Conservation (phyloP, 1,140 invertebrate genomes). For the Brachionus rubens region DNA sequence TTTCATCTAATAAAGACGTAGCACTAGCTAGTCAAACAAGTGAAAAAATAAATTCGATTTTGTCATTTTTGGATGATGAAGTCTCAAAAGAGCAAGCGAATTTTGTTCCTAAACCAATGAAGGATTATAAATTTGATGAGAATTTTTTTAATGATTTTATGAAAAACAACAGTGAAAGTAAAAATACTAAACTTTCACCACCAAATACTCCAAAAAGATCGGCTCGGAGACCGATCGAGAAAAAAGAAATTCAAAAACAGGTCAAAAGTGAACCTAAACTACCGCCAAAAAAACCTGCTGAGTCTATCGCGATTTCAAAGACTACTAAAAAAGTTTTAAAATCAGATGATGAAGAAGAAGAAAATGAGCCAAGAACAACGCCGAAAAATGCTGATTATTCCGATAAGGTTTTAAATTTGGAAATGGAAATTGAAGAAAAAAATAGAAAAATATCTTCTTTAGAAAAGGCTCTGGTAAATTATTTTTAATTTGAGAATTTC, state of each 20-base stretch:
- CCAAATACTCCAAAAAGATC: not conserved
- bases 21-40: constrained; percentile 3
- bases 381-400: not conserved
- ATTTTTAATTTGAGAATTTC: not conserved
- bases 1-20: constrained; percentile 27
- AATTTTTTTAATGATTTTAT: constrained; percentile 9
- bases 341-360: not conserved
- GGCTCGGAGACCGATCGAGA: not conserved
- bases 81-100: not conserved
- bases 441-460: constrained; percentile 56
- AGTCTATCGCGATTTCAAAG: not conserved
- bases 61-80: constrained; percentile 29
- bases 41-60: constrained; percentile 28
- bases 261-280: constrained; percentile 1
- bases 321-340: not conserved
- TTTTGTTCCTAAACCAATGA: constrained; percentile 21
- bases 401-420: constrained; percentile 54
- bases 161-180: not conserved
- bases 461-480: constrained; percentile 58
- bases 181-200: not conserved
- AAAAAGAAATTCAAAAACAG: not conserved
- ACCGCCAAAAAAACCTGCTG: not conserved
- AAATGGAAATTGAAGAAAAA: constrained; percentile 59
- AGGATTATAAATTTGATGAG: constrained; percentile 19
- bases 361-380: not conserved